phyloP scores from a whole-genome alignment of 1,140 invertebrate species.

The Campoletis sonorensis region DNA sequence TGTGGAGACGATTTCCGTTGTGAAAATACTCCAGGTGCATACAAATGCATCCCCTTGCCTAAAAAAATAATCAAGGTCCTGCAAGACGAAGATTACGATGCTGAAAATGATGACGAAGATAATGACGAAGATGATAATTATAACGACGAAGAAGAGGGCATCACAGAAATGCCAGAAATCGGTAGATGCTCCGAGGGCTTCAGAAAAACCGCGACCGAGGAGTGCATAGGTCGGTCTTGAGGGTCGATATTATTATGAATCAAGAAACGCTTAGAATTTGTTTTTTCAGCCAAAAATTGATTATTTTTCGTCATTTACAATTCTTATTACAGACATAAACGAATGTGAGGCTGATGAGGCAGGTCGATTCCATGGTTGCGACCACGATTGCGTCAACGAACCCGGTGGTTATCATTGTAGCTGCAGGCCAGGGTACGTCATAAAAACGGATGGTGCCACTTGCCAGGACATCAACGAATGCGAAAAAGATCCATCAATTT shows the following conservation, averaged over 20 bases:
- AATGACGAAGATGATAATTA: slow-evolving; percentile 50
- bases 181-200: slow-evolving; percentile 76
- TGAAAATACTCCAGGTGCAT: slow-evolving; percentile 79
- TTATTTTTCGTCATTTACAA: slow-evolving; percentile 41
- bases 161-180: slow-evolving; percentile 68
- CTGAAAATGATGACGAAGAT: slow-evolving; percentile 60
- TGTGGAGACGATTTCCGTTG: slow-evolving; percentile 78
- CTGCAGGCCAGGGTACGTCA: slow-evolving; percentile 74
- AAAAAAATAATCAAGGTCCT: slow-evolving; percentile 65
- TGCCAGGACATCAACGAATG: slow-evolving; percentile 80
- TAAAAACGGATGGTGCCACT: slow-evolving; percentile 71
- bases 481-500: slow-evolving; percentile 59
- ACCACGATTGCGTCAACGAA: slow-evolving; percentile 83
- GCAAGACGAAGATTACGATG: slow-evolving; percentile 68
- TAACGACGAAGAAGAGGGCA: slow-evolving; percentile 59
- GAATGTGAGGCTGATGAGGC: slow-evolving; percentile 84
- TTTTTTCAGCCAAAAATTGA: not conserved
- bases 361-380: slow-evolving; percentile 77
- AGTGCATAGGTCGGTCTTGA: slow-evolving; percentile 70
- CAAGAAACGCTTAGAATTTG: not conserved
- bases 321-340: slow-evolving; percentile 81
- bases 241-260: slow-evolving; percentile 14
- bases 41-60: slow-evolving; percentile 73
- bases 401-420: slow-evolving; percentile 84
- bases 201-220: slow-evolving; percentile 75